Conservation (phyloP, 1,140 invertebrate species). For the Papilio polytes region DNA sequence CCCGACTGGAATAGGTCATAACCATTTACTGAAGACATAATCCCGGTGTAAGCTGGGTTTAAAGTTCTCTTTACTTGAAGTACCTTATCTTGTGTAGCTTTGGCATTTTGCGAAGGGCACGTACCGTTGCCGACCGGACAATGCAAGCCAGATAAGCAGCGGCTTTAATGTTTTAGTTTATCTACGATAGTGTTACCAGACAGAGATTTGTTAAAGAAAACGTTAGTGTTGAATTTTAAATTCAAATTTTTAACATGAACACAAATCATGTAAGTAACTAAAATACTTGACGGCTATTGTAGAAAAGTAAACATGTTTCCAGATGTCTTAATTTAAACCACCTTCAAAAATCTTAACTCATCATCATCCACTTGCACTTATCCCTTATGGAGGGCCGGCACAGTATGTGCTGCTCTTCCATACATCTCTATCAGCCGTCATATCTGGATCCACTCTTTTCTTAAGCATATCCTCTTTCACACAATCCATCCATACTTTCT, state of each 20-base stretch:
- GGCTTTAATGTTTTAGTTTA: constrained; percentile 15
- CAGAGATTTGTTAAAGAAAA: constrained; percentile 4
- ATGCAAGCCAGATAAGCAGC: neutral
- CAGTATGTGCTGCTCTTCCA: too few species aligned
- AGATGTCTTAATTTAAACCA: too few species aligned
- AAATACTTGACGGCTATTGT: too few species aligned
- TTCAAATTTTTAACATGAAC: neutral
- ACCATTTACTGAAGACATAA: constrained; percentile 26
- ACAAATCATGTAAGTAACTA: too few species aligned
- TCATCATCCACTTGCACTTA: too few species aligned
- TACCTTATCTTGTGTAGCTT: constrained; percentile 14
- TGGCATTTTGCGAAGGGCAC: constrained; percentile 31
- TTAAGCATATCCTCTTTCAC: too few species aligned
- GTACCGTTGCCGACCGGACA: constrained; percentile 33
- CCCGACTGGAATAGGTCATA: constrained; percentile 28
- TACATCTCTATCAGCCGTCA: too few species aligned
- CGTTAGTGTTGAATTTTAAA: neutral
- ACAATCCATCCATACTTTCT: too few species aligned
- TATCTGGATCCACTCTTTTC: too few species aligned
- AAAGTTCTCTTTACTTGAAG: constrained; percentile 12
- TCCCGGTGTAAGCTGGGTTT: constrained; percentile 1
- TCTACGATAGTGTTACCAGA: constrained; percentile 18
- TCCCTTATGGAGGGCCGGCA: too few species aligned
- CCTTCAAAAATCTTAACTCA: too few species aligned
- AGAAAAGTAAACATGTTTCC: too few species aligned